Percentiles rank a stretch among this genome's conserved stretches.
Conservation (phyloP, 2,113 vertebrate genomes). For the Perca schrenkii region DNA sequence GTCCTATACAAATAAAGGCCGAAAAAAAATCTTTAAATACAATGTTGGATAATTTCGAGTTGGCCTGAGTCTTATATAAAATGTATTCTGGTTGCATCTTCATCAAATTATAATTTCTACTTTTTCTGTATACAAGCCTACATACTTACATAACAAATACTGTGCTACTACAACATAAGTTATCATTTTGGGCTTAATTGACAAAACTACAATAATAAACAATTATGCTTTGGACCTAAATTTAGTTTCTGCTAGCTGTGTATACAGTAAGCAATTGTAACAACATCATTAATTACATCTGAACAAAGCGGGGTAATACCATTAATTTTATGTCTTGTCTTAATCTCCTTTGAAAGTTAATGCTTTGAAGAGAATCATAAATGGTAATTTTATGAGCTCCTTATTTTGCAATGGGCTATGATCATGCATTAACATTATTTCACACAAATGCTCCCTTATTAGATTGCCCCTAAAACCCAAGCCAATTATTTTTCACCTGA, state of each 20-base stretch:
- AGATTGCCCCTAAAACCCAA: background rate
- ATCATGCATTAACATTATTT: constrained; percentile 9
- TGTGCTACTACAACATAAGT: background rate
- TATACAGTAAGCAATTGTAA: background rate
- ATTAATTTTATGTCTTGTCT: background rate
- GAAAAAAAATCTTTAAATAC: too few species aligned
- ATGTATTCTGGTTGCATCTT: background rate
- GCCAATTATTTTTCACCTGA: constrained; percentile 6
- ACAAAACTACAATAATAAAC: background rate
- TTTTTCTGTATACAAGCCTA: background rate
- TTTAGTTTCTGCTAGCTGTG: background rate
- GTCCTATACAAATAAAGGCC: too few species aligned
- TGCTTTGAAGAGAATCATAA: constrained; percentile 10
- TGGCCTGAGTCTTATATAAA: background rate
- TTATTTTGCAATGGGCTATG: constrained; percentile 4
- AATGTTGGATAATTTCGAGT: background rate
- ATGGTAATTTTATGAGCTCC: constrained; percentile 10
- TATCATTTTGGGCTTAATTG: background rate
- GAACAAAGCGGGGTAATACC: background rate
- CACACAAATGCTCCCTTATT: background rate
- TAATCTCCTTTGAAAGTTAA: background rate
- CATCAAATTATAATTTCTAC: background rate
- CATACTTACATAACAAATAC: background rate
- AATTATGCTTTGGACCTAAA: background rate
- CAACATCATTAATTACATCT: background rate